These are phyloP conservation scores for Xestia c-nigrum DNA, from an alignment of 2,888 invertebrate genomes.

Conservation along the genomic window DNA sequence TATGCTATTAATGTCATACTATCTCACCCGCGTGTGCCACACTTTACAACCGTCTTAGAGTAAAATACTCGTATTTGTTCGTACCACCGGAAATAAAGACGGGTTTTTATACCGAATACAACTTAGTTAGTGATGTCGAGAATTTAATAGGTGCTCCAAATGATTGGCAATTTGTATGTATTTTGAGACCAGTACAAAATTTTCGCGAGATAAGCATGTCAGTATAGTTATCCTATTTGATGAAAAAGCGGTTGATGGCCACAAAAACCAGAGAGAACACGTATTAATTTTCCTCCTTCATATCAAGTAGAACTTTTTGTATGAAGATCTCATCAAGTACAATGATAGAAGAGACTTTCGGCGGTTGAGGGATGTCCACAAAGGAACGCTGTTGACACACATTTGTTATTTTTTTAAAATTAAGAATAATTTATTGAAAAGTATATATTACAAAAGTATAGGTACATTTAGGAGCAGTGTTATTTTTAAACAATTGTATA, in stretches of 20 bases:
- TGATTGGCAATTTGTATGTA: slow-evolving; percentile 56
- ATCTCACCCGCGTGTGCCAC: slow-evolving; percentile 10
- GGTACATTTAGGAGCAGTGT: too few relatives aligned
- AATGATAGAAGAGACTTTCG: neutral
- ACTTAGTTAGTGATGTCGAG: slow-evolving; percentile 37
- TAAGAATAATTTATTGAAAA: too few relatives aligned
- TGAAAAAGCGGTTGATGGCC: slow-evolving; percentile 20
- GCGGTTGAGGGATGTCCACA: neutral
- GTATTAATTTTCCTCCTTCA: slow-evolving; percentile 5
- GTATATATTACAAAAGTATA: too few relatives aligned
- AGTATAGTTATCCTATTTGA: neutral
- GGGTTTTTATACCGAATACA: slow-evolving; percentile 56
- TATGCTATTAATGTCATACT: neutral
- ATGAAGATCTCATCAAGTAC: neutral
- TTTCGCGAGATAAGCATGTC: slow-evolving; percentile 30
- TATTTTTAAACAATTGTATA: too few relatives aligned
- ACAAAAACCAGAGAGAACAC: slow-evolving; percentile 13
- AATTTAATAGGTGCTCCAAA: slow-evolving; percentile 59
- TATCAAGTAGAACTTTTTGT: neutral
- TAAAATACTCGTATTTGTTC: slow-evolving; percentile 51
- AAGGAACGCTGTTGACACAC: neutral
- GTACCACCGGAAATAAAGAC: slow-evolving; percentile 61
- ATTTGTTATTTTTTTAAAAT: too few relatives aligned
- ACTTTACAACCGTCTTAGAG: slow-evolving; percentile 25
- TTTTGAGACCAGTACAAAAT: slow-evolving; percentile 28